Base-by-base conservation (phyloP, 2,113 vertebrate genomes). In the Heterochromis multidens region DNA sequence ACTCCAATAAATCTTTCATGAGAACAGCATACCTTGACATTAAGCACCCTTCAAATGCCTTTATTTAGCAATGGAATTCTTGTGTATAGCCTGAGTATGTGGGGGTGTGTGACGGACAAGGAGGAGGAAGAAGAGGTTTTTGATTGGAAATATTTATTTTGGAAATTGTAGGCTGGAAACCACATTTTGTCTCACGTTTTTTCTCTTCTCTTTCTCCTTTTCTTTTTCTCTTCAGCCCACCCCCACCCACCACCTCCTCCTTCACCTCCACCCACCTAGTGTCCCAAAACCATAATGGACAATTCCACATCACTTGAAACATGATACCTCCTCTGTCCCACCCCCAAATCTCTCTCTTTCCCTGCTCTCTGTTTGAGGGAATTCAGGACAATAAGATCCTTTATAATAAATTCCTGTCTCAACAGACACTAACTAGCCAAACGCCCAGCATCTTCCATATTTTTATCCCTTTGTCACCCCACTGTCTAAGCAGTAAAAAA, bases 141-240 rank as follows among this genome's bases (percentile, higher is more conserved):
- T 76, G 17, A 88, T 86, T 84, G 81, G 79, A 87, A 95, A 95
- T 95, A 92, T 97, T 97, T 97, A 94, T 94, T 60, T 92, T 95
- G 95, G 94, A 96, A 96, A 95, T 95, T 94, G 82, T 93, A 93
- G 82, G 61, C 84, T 95, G 91, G 89, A 94, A 96, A 95, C 96
- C 27, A 35, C 43, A n/a, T 85, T 86, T 40, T 33, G 25, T 76
- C n/a, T 56, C 14, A 40, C n/a, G 58, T 16, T n/a, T 63, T 52
- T 43, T 59, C 59, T 63, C 40, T n/a, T 11, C 59, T 84, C 19
- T 49, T 2, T 43, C 37, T 59, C 29, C 17, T 46, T 76, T 76
- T 63, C 10, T 80, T 17, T 49, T 29, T 57, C 65, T 12, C n/a
- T 46, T 17, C 12, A 7, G 37, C 37, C 37, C 37, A 12, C 37